Conservation (phyloP, 2,888 invertebrate genomes). For the Byasa hedistus region DNA sequence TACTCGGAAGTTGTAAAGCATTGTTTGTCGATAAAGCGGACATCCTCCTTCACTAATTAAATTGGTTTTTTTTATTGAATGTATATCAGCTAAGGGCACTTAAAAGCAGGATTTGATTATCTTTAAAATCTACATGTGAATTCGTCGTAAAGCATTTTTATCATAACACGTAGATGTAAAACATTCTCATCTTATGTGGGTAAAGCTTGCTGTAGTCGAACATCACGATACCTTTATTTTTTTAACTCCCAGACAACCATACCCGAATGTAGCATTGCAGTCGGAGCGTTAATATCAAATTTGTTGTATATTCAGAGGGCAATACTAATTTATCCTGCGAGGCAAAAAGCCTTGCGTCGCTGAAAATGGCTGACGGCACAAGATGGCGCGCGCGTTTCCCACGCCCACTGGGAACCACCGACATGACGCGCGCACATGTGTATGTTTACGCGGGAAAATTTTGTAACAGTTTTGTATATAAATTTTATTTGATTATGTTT, state of each 20-base stretch:
- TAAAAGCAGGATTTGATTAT: no score
- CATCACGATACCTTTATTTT: not conserved
- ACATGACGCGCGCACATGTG: slow-evolving; percentile 60
- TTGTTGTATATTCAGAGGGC: slow-evolving; percentile 30
- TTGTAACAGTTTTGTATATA: slow-evolving; percentile 39
- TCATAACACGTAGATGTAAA: no score
- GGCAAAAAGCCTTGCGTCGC: slow-evolving; percentile 48
- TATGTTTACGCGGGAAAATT: slow-evolving; percentile 63
- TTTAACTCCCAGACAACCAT: slow-evolving; percentile 10
- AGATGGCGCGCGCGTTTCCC: slow-evolving; percentile 64
- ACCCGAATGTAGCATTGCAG: slow-evolving; percentile 15
- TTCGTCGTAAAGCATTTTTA: no score
- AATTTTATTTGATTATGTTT: slow-evolving; percentile 37
- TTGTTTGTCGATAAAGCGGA: slow-evolving; percentile 32
- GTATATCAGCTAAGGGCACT: not conserved
- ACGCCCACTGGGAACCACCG: slow-evolving; percentile 66
- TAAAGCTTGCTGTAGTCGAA: no score
- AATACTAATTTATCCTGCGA: slow-evolving; percentile 47
- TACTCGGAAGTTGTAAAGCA: slow-evolving; percentile 36
- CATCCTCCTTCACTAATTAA: slow-evolving; percentile 27
- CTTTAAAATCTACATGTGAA: no score
- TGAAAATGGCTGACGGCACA: slow-evolving; percentile 55
- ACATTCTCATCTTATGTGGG: no score
- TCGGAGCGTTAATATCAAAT: slow-evolving; percentile 24
- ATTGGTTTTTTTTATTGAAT: slow-evolving; percentile 6